Evolutionary conservation across 2,888 invertebrate genomes (phyloP), one percentile per base, ranked within the genome.

Genomic region (Caenorhabditis zanzibari): DNA sequence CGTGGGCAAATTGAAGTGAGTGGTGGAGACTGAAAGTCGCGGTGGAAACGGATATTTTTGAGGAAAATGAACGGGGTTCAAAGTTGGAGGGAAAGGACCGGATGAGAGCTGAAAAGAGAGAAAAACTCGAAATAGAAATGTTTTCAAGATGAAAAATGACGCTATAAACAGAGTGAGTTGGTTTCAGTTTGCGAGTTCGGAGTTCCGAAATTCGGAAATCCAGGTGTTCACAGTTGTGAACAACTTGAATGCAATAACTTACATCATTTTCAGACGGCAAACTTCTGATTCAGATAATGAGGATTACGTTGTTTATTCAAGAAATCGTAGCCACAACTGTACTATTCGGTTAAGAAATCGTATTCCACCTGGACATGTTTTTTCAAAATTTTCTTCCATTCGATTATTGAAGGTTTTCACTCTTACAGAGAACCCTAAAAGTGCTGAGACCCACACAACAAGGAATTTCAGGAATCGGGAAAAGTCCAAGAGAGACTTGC

Each of bases 201-300:
- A 44, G 14, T 44, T 3, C 44, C 14, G 44, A 44, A 44, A 44
- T 14, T 16, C 5, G n/a, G n/a, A 7, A 7, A 16, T 44, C 44
- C 14, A 14, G 44, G n/a, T 16, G 14, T 44, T 16, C 9, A 24
- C 0, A 54, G 54, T n/a, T n/a, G n/a, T n/a, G n/a, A n/a, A n/a
- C n/a, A n/a, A n/a, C n/a, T n/a, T n/a, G n/a, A n/a, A n/a, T n/a
- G n/a, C n/a, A 54, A 54, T 26, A 24, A 54, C 14, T 19, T 54
- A 19, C 24, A 32, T 19, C 2, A 7, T 19, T 47, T 47, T 47
- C n/a, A 9, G 6, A 7, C 47, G 16, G 19, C 12, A 58, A 28
- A 58, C 32, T 28, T 58, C 58, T 58, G 58, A 58, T 58, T 58
- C 32, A 26, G 16, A 12, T 58, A 58, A 58, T 58, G 58, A 58